Conservation (phyloP, 2,888 invertebrate species). For the Drosophila incognita region DNA sequence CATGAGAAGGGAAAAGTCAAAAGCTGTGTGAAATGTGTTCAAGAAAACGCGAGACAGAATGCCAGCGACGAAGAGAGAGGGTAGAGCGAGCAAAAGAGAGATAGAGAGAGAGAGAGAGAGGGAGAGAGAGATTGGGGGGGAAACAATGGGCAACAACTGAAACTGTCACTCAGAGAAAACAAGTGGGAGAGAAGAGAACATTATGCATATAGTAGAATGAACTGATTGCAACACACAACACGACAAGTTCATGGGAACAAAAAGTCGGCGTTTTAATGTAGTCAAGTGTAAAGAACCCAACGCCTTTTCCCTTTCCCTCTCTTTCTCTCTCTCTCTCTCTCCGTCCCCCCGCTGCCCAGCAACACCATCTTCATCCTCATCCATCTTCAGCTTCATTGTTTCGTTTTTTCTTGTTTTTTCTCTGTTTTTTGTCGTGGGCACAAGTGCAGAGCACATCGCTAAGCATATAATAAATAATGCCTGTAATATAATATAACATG, state of each 20-base stretch:
- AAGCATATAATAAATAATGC: constrained; percentile 31
- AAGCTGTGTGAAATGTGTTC: constrained; percentile 65
- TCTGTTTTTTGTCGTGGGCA: constrained; percentile 14
- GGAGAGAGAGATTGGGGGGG: not conserved
- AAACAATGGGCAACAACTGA: not conserved
- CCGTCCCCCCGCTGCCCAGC: not conserved
- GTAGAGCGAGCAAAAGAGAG: constrained; percentile 17
- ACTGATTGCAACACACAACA: constrained; percentile 60
- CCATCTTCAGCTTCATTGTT: constrained; percentile 29
- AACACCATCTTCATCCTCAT: constrained; percentile 1
- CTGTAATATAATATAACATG: constrained; percentile 46
- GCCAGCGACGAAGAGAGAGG: not conserved
- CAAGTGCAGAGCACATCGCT: constrained; percentile 17
- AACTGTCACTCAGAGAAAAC: constrained; percentile 38
- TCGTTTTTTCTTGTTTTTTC: constrained; percentile 1
- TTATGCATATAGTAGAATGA: constrained; percentile 60
- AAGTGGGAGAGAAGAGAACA: constrained; percentile 13
- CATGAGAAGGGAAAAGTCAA: constrained; percentile 70
- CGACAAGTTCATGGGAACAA: constrained; percentile 70
- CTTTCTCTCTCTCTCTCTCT: not conserved
- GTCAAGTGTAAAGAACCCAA: constrained; percentile 63
- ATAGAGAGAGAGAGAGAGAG: constrained; percentile 10
- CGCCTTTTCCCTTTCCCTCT: not conserved
- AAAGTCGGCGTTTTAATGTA: constrained; percentile 52
- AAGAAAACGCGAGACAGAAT: constrained; percentile 26